Evolutionary conservation across 2,888 invertebrate genomes (phyloP), one percentile per base, ranked within the genome.

Genomic region (Cerastis rubricosa): DNA sequence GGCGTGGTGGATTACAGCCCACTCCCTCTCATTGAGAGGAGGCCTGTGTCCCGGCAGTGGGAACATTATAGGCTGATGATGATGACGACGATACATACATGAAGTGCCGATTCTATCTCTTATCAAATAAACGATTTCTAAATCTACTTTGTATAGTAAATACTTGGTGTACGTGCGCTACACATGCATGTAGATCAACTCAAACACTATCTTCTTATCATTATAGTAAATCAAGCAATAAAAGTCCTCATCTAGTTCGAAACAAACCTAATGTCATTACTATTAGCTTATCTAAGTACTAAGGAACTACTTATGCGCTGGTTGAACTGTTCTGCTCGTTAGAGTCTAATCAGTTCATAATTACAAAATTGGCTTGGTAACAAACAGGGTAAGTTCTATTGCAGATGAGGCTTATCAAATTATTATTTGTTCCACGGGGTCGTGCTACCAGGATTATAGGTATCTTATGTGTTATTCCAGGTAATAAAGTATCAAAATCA

Each of bases 211-310:
- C 3, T 22, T 22, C 22, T 5, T 35, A 25, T 73, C 14, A 68
- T 35, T 59, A 59, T 25, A 72, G 7, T 45, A 35, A 71, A 45
- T 59, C 22, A 59, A 59, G 25, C 4, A 61, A 57, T 81, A 35
- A 35, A 54, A 11, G 17, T 47, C 35, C 22, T 40, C 73, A 68
- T 79, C 73, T 49, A 47, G 43, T 49, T 64, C 19, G 40, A 35
- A 63, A 49, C n/a, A 19, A 59, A 63, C 61, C 43, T 64, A 49
- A 73, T 57, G 72, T 35, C 40, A 64, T 63, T 57, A 79, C 49
- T 64, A 63, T 73, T 63, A 54, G 19, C 61, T 64, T 80, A 79
- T 67, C 80, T 25, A 63, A 78, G 17, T 66, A 65, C 57, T 4
- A 22, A 22, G 25, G 59, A 51, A 67, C 45, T 61, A 49, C 67